Evolutionary conservation across 2,797 vertebrate species (phyloP), one percentile per base, ranked within the genome.

Genomic region (Amphiprion clarkii): DNA sequence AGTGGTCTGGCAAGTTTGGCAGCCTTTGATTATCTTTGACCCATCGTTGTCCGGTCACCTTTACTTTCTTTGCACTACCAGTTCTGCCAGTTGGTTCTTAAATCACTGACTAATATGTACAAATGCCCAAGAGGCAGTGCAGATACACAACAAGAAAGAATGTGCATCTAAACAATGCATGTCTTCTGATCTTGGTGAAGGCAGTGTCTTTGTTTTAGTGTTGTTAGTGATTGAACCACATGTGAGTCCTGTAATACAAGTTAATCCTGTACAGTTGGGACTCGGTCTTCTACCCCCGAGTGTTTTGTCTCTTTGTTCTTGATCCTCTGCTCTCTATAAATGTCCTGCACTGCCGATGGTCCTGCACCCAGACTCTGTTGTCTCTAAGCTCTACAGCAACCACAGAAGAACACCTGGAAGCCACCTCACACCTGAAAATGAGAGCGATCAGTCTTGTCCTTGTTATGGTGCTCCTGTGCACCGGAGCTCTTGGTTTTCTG

Each of bases 381-480:
- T 36, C 33, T 36, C 7, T 9, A 36, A 36, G 33, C 33, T 36
- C 33, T 3, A 3, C 66, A 56, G 39, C 1, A 0, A 54, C 51
- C 44, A 59, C 78, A 86, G 67, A 83, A 56, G 68, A 76, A 36
- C 13, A 23, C 14, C 54, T 40, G n/a, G 70, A 51, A 63, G 6
- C 3, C 33, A 27, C 57, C 68, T 57, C 31, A 1, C 65, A 58
- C 59, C 62, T 79, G 71, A 90, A 77, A 68, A 93, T 93, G 93
- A 87, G 54, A 67, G 40, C 55, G 3, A 40, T 85, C 8, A 3
- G 59, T 17, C 49, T 85, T 11, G 52, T 65, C 9, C 52, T 90
- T 36, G 69, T 82, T 13, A n/a, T 89, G 71, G 65, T 67, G 49
- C 39, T 88, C 44, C 51, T 67, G 65, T 84, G 78, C 59, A 10